Conservation (phyloP, 2,797 vertebrate genomes). For the Echiichthys vipera region DNA sequence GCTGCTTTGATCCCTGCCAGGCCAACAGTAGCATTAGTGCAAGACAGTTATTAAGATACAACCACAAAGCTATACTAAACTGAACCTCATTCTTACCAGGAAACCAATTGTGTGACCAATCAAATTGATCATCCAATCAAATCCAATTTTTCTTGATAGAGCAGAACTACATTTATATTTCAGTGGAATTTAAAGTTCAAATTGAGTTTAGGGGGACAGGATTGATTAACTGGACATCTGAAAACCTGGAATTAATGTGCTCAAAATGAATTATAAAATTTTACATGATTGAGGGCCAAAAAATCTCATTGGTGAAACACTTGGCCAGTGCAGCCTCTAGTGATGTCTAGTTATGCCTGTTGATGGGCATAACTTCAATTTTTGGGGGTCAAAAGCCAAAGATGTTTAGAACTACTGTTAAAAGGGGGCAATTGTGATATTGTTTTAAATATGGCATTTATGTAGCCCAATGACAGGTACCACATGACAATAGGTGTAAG, state of each 20-base stretch:
- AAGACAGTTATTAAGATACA: conserved; percentile 13
- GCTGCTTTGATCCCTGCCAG: not conserved
- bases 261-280: not conserved
- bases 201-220: not conserved
- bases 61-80: conserved; percentile 2
- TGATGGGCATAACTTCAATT: no score
- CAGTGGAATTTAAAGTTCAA: not conserved
- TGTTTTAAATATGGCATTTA: not conserved
- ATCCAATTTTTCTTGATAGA: not conserved
- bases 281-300: not conserved
- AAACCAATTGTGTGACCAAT: not conserved
- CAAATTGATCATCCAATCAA: conserved; percentile 3
- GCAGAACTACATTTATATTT: not conserved
- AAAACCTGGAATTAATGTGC: not conserved
- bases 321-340: no score
- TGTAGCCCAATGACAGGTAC: not conserved
- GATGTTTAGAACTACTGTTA: not conserved
- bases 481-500: not conserved
- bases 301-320: no score
- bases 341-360: no score
- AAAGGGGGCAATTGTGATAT: not conserved
- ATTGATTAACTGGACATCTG: not conserved
- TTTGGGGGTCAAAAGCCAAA: conserved; percentile 1
- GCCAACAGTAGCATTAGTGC: not conserved
- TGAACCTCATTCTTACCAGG: not conserved